These are phyloP conservation scores for Lucilia sericata DNA, from an alignment of 1,140 invertebrate genomes.

Conservation along the genomic window DNA sequence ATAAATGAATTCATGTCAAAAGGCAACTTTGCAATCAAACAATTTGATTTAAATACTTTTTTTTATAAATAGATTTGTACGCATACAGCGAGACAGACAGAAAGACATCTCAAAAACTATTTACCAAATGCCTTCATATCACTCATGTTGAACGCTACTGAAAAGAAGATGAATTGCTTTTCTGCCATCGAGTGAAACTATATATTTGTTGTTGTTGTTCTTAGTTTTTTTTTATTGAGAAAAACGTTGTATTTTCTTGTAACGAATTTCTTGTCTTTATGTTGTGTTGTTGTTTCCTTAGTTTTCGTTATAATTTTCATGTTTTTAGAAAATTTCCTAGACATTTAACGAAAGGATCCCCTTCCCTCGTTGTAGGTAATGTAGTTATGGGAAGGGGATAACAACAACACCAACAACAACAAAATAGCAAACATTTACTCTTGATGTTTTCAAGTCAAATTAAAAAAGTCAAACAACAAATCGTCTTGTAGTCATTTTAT, in stretches of 20 bases:
- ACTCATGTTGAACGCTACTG: slow-evolving; percentile 30
- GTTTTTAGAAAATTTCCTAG: too few species aligned
- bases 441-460: slow-evolving; percentile 41
- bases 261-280: too few species aligned
- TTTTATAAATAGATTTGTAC: too few species aligned
- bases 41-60: too few species aligned
- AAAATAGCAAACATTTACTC: not conserved
- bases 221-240: slow-evolving; percentile 2
- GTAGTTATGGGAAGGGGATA: too few species aligned
- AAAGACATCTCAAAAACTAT: slow-evolving; percentile 11
- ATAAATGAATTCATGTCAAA: not conserved
- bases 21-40: not conserved
- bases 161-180: slow-evolving; percentile 39
- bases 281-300: too few species aligned
- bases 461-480: slow-evolving; percentile 40
- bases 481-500: slow-evolving; percentile 2
- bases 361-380: too few species aligned
- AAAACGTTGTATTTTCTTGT: too few species aligned
- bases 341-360: too few species aligned
- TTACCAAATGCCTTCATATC: slow-evolving; percentile 34
- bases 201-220: not conserved
- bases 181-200: not conserved
- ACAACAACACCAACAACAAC: too few species aligned
- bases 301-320: too few species aligned
- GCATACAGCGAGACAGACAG: too few species aligned